Conservation (phyloP, 2,797 vertebrate species). For the Gymnothorax reevesii region DNA sequence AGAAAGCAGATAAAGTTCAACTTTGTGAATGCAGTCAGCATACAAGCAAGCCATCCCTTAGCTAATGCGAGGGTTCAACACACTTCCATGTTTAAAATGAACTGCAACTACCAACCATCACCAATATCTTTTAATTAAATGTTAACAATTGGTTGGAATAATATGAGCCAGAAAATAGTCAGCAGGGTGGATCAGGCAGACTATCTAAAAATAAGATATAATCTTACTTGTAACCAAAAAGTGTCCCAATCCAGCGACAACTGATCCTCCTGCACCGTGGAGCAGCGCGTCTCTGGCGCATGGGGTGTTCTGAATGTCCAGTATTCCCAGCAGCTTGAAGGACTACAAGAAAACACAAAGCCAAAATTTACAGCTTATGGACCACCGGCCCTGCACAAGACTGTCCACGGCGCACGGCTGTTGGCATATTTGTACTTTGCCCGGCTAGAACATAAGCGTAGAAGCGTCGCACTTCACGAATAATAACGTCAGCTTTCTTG, state of each 20-base stretch:
- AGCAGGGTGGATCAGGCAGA: not conserved
- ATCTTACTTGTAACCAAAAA: constrained; percentile 74
- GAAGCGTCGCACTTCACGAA: not conserved
- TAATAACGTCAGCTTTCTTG: not conserved
- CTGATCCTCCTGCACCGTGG: constrained; percentile 65
- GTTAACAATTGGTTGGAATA: not conserved
- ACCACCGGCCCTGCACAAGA: not conserved
- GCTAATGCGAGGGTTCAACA: not conserved
- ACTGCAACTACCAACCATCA: not conserved
- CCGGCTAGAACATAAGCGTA: not conserved
- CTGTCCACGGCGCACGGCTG: not conserved
- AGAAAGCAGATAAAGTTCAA: not conserved
- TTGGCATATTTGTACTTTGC: not conserved
- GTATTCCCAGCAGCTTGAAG: constrained; percentile 61
- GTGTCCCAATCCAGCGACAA: constrained; percentile 62
- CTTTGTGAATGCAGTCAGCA: not conserved
- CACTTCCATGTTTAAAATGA: not conserved
- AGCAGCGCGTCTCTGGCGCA: constrained; percentile 72
- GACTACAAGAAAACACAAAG: constrained; percentile 49
- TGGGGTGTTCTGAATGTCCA: constrained; percentile 64
- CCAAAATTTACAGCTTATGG: not conserved
- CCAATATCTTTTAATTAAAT: not conserved
- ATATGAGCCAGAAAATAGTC: not conserved
- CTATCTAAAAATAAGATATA: not conserved
- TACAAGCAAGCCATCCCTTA: not conserved